Evolutionary conservation across 1,140 invertebrate species (phyloP).

Genomic region (Campoletis sonorensis): DNA sequence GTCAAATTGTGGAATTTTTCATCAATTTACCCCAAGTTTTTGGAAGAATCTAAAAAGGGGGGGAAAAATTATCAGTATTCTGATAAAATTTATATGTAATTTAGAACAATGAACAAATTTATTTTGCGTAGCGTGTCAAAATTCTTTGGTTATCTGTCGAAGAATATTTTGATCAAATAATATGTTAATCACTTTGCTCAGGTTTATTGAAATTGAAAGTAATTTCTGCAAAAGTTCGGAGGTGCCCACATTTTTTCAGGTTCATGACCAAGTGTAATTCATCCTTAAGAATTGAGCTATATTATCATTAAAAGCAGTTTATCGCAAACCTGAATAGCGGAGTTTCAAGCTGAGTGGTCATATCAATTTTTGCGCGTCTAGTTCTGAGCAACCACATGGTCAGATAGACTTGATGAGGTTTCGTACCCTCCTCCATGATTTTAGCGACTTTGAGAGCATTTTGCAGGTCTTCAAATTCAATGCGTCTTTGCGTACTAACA

Average conservation of each 20-base stretch:
- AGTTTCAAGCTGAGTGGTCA: slow-evolving; percentile 75
- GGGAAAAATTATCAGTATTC: too few relatives aligned
- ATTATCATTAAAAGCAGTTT: neutral
- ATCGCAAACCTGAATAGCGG: slow-evolving; percentile 67
- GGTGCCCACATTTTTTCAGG: neutral
- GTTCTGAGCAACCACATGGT: slow-evolving; percentile 88
- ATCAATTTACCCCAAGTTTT: too few relatives aligned
- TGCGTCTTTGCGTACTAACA: slow-evolving; percentile 83
- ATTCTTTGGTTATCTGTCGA: too few relatives aligned
- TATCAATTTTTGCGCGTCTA: slow-evolving; percentile 80
- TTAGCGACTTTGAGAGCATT: slow-evolving; percentile 83
- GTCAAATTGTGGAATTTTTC: too few relatives aligned
- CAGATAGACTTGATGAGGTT: slow-evolving; percentile 81
- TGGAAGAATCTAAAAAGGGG: too few relatives aligned
- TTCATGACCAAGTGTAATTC: too few relatives aligned
- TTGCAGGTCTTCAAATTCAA: slow-evolving; percentile 86
- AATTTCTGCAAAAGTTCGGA: neutral
- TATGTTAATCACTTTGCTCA: too few relatives aligned
- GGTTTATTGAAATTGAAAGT: too few relatives aligned
- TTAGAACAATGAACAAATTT: too few relatives aligned
- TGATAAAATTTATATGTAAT: too few relatives aligned
- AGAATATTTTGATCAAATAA: too few relatives aligned
- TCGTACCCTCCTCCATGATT: slow-evolving; percentile 77
- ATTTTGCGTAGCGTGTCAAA: too few relatives aligned
- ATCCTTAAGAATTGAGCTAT: neutral